Conservation (phyloP, 2,797 vertebrate species). For the Lerista edwardsae region DNA sequence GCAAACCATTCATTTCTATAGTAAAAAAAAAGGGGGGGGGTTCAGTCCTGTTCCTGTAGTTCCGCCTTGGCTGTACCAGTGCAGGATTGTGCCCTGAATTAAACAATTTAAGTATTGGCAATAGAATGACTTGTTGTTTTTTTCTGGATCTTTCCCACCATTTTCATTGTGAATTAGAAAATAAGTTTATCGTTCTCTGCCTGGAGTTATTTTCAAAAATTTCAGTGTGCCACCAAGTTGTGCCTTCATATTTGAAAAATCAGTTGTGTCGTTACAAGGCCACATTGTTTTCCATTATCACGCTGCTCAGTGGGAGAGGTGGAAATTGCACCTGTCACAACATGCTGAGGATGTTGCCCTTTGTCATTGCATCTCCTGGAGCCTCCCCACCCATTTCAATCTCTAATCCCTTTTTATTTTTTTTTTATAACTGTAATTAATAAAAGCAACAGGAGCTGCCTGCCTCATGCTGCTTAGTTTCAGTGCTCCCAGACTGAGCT, state of each 20-base stretch:
- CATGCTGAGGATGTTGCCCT: not conserved
- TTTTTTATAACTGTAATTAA: too few species aligned
- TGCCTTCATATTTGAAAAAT: not conserved
- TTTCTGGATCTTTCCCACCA: too few species aligned
- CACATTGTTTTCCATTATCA: not conserved
- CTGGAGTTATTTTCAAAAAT: not conserved
- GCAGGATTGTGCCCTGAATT: too few species aligned
- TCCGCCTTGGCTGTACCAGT: too few species aligned
- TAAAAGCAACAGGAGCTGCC: too few species aligned
- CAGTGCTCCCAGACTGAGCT: too few species aligned
- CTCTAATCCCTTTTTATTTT: too few species aligned
- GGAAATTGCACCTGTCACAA: not conserved
- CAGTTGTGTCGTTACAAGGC: not conserved
- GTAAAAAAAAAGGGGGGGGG: not conserved
- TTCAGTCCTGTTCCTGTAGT: too few species aligned
- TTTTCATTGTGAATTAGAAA: too few species aligned
- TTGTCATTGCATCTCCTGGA: too few species aligned
- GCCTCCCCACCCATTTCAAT: too few species aligned
- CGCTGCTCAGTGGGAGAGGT: not conserved
- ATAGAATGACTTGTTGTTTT: not conserved
- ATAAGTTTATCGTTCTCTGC: not conserved
- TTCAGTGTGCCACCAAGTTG: not conserved
- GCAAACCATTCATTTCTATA: not conserved
- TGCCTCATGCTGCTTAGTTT: too few species aligned
- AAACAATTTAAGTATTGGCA: not conserved